Base-by-base conservation (phyloP, 2,797 vertebrate genomes). In the Lacerta viridis region DNA sequence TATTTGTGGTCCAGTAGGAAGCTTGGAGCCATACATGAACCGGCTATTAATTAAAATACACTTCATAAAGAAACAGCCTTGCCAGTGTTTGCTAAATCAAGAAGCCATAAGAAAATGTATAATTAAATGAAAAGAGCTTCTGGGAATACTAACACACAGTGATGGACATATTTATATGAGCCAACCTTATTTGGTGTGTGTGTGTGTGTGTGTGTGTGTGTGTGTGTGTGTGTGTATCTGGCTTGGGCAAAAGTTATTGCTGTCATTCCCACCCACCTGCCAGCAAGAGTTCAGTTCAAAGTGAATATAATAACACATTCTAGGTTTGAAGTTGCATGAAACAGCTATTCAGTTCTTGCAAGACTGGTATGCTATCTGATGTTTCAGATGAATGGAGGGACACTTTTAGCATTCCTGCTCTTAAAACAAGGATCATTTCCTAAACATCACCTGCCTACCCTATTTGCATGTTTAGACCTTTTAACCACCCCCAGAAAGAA, bases 11-110 rank as follows among this genome's bases (percentile, higher is more conserved):
- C 4, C 6, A 64, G 69, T 77, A 86, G 7, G 1, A 50, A 82
- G 1, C 75, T 85, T 33, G 25, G 1, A 87, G 82, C 27, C 20
- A 75, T 87, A 1, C 77, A 83, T 88, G 88, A 43, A 59, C 82
- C 84, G 92, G 64, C 0, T 88, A 90, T 83, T 89, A 85, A 80
- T 89, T 86, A 76, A 50, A 85, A 0, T 0, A 83, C 1, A 50
- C 72, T 87, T 86, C 81, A 80, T 64, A 83, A 17, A 7, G 46
- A 89, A 92, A 25, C 0, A 88, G 75, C 3, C 27, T 90, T 91
- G 61, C 29, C 89, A 39, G 69, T 90, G 46, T 74, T 91, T 10
- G 17, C 0, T 91, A 80, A 92, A 89, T 91, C 86, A 88, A 90
- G 81, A 50, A 80, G 72, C 0, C 41, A 7, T 68, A 80, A 76